Base-by-base conservation (phyloP, 2,888 invertebrate species). In the Ametastegia equiseti region DNA sequence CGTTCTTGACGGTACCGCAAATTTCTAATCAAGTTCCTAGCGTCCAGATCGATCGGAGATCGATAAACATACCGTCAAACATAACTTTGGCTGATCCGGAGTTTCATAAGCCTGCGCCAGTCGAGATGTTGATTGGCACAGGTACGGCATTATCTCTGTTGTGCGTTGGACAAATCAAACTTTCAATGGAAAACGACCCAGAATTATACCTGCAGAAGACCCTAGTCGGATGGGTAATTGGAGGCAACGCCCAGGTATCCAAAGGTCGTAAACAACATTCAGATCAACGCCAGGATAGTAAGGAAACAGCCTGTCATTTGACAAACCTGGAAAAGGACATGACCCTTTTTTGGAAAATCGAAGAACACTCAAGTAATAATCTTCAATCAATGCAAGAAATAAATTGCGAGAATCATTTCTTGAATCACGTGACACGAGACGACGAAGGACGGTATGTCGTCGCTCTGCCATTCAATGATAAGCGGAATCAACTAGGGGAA, bases 401-500 rank as follows among this genome's bases (percentile, higher is more conserved):
- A 50, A 57, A 57, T 63, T 85, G 85, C 69, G 84, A 87, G 81
- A 54, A 71, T 1, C 82, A 84, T 75, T 85, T 86, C 77, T 19
- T 57, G n/a, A 78, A 84, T 54, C 83, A 82, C 11, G 67, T 63
- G 9, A 82, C 36, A 11, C 47, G 83, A 42, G 42, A 81, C 60
- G 13, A 2, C 23, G 69, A 82, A 2, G 85, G 85, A 4, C 36
- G 84, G 39, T 86, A 84, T 57, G 33, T 84, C 30, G 83, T 85
- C 13, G 82, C 57, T 15, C 69, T 85, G 57, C 85, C 85, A 42
- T 84, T 85, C 50, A n/a, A n/a, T n/a, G n/a, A n/a, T n/a, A n/a
- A n/a, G n/a, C n/a, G n/a, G n/a, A n/a, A n/a, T n/a, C n/a, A n/a
- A n/a, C n/a, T n/a, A n/a, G n/a, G n/a, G n/a, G n/a, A n/a, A n/a